A percentile compares a stretch with the other conserved stretches of the same genome.
Evolutionary conservation across 2,888 invertebrate genomes (phyloP).

Genomic region (Penaeus monodon): DNA sequence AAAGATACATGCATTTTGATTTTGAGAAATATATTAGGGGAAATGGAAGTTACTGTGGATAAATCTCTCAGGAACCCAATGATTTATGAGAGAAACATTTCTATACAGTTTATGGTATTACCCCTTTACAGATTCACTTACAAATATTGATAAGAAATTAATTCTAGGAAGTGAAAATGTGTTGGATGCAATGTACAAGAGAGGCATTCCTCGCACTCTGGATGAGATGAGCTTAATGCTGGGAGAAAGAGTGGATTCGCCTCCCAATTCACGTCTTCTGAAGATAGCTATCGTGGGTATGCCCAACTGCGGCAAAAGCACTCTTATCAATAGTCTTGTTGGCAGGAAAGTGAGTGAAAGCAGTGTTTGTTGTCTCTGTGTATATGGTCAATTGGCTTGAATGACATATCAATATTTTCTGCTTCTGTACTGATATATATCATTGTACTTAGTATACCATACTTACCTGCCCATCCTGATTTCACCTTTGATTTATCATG

Average conservation of each 20-base stretch:
- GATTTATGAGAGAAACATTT: too few relatives aligned
- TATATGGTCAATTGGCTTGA: too few relatives aligned
- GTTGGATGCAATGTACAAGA: constrained; percentile 30
- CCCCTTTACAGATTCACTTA: too few relatives aligned
- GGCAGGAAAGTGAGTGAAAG: constrained; percentile 78
- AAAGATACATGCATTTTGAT: too few relatives aligned
- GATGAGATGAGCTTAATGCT: constrained; percentile 45
- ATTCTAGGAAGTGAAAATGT: not conserved
- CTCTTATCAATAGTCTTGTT: constrained; percentile 88
- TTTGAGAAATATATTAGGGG: too few relatives aligned
- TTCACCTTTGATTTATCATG: not conserved
- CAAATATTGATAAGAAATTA: too few relatives aligned
- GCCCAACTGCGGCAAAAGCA: constrained; percentile 97
- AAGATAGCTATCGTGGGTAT: constrained; percentile 89
- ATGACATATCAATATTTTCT: too few relatives aligned
- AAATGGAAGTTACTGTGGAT: too few relatives aligned
- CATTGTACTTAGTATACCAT: not conserved
- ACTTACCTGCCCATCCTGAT: not conserved
- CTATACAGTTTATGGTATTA: too few relatives aligned
- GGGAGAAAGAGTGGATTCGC: constrained; percentile 34
- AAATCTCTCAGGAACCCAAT: too few relatives aligned
- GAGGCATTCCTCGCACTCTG: constrained; percentile 43
- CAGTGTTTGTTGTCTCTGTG: not conserved
- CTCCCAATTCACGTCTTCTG: constrained; percentile 64
- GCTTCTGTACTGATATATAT: too few relatives aligned